phyloP scores from a whole-genome alignment of 2,113 vertebrate species.

The Eulemur rufifrons region DNA sequence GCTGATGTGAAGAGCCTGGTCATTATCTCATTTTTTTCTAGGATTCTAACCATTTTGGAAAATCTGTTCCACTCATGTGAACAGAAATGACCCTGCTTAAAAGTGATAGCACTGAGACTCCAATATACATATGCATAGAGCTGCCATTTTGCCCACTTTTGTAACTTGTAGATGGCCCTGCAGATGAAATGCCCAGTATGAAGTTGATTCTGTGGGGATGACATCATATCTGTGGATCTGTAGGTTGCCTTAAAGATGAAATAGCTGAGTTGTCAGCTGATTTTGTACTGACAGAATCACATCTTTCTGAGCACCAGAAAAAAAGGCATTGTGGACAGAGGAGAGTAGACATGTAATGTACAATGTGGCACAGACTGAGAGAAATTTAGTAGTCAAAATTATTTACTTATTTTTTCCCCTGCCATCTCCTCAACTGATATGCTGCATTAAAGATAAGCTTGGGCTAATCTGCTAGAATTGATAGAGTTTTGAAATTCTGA shows the following conservation, averaged over 20 bases:
- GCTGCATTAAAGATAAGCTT: neutral
- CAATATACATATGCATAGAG: neutral
- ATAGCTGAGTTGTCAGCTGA: neutral
- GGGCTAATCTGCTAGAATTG: neutral
- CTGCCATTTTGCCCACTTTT: neutral
- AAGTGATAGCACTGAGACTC: neutral
- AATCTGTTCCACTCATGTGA: neutral
- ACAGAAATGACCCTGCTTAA: neutral
- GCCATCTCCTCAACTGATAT: neutral
- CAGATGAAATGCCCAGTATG: neutral
- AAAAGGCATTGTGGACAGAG: neutral
- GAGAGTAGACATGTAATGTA: neutral
- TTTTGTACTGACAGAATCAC: neutral
- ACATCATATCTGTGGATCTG: neutral
- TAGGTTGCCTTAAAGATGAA: neutral
- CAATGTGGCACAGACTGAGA: neutral
- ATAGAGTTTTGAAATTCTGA: neutral
- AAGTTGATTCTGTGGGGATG: neutral
- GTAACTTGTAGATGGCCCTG: neutral
- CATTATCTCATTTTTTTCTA: constrained; percentile 25
- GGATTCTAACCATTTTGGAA: neutral
- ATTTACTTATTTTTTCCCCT: neutral
- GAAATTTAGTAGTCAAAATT: neutral
- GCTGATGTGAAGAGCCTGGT: neutral
- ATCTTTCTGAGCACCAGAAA: neutral